These are phyloP conservation scores for Chrysolophus pictus DNA, from an alignment of 2,797 vertebrate genomes.

Conservation along the genomic window DNA sequence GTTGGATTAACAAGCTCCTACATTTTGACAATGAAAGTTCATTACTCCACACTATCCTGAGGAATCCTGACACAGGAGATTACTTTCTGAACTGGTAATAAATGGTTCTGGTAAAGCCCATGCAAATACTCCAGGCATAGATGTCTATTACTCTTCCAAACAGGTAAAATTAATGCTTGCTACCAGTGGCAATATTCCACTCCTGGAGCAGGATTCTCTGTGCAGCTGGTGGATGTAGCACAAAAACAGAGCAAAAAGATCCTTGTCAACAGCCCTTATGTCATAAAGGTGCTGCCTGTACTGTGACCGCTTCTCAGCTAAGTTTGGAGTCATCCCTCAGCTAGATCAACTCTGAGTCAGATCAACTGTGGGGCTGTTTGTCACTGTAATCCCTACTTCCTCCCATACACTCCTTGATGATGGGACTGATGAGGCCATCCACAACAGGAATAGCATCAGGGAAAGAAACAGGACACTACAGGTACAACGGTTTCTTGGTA, in stretches of 20 bases:
- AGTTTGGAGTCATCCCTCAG: neutral
- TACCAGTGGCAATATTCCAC: neutral
- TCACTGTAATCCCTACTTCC: neutral
- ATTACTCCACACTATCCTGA: neutral
- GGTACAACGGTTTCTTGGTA: neutral
- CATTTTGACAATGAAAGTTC: neutral
- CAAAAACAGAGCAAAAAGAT: neutral
- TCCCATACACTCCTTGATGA: neutral
- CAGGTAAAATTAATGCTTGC: neutral
- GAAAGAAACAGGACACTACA: neutral
- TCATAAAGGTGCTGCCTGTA: neutral
- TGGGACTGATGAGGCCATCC: neutral
- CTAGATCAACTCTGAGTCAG: neutral
- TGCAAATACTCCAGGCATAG: neutral
- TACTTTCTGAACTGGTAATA: neutral
- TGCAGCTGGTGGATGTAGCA: neutral
- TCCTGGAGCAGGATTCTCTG: neutral
- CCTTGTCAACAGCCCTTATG: neutral
- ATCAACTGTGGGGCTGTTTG: neutral
- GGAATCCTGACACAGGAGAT: neutral
- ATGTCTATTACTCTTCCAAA: neutral
- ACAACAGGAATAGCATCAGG: neutral
- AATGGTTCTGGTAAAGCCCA: neutral
- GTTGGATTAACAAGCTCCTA: neutral
- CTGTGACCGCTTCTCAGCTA: neutral